Percentiles rank a stretch among this genome's conserved stretches.
These are phyloP conservation scores for Spermophilus dauricus DNA, from an alignment of 2,113 vertebrate genomes.

Conservation along the genomic window DNA sequence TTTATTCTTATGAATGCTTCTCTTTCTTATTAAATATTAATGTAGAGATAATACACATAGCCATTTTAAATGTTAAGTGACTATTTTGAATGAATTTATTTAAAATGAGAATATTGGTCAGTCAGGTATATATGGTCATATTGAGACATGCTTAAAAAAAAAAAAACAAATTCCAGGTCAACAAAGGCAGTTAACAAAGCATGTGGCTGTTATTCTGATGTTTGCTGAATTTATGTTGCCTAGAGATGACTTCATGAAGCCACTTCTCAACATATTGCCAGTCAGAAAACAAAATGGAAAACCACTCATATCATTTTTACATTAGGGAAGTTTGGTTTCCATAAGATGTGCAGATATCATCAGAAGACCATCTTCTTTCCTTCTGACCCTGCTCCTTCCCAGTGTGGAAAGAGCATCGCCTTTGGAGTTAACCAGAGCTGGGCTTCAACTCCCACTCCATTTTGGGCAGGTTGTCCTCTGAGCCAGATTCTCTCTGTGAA, in stretches of 20 bases:
- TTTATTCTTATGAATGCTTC: slow-evolving; percentile 6
- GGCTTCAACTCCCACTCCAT: not conserved
- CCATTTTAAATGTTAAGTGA: slow-evolving; percentile 34
- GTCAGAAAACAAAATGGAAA: not conserved
- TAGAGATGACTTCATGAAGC: not conserved
- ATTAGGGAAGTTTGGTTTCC: not conserved
- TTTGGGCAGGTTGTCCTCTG: not conserved
- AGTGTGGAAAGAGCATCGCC: not conserved
- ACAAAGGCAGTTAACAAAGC: not conserved
- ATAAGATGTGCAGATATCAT: not conserved
- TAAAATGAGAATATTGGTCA: slow-evolving; percentile 38
- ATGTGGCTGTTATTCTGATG: not conserved
- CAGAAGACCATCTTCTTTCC: not conserved
- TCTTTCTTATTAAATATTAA: slow-evolving; percentile 38
- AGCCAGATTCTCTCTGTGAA: not conserved
- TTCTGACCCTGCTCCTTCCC: not conserved
- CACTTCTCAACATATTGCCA: not conserved
- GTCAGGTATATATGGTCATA: not conserved
- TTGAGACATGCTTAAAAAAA: not conserved
- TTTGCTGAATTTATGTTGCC: slow-evolving; percentile 6
- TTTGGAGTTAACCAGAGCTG: not conserved
- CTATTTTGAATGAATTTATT: slow-evolving; percentile 34
- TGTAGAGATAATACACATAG: not conserved
- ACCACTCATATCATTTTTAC: not conserved
- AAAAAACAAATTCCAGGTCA: not conserved